Percentiles rank a stretch among this genome's conserved stretches.
Evolutionary conservation across 2,888 invertebrate genomes (phyloP).

Genomic region (Eledone cirrhosa): DNA sequence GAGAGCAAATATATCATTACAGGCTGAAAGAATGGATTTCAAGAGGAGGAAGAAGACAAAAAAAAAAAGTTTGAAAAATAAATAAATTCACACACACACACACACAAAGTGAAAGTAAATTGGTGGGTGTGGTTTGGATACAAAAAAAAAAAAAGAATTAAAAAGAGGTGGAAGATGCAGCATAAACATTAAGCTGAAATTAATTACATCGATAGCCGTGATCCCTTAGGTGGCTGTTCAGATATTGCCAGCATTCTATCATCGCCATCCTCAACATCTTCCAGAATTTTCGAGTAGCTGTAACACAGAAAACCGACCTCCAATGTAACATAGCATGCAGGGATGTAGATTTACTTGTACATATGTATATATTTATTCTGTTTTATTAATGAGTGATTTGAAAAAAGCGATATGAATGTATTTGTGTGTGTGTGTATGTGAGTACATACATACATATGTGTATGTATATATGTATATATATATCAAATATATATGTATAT

Average conservation of each 20-base stretch:
- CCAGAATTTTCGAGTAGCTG: conserved; percentile 30
- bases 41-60: too few species aligned
- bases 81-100: background rate
- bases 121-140: background rate
- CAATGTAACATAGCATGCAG: background rate
- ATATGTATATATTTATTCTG: too few species aligned
- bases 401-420: too few species aligned
- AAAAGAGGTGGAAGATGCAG: conserved; percentile 10
- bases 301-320: conserved; percentile 29
- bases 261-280: conserved; percentile 21
- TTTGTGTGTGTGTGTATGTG: too few species aligned
- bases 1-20: too few species aligned
- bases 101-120: background rate
- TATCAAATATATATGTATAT: background rate
- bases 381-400: too few species aligned
- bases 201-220: conserved; percentile 29
- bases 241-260: conserved; percentile 19
- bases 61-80: background rate
- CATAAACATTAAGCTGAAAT: conserved; percentile 21
- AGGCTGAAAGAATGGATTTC: too few species aligned
- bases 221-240: conserved; percentile 17
- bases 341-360: too few species aligned
- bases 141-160: background rate
- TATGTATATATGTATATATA: background rate
- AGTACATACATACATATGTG: too few species aligned